Base-by-base conservation (phyloP, 2,888 invertebrate species). In the Capitulum mitella region DNA sequence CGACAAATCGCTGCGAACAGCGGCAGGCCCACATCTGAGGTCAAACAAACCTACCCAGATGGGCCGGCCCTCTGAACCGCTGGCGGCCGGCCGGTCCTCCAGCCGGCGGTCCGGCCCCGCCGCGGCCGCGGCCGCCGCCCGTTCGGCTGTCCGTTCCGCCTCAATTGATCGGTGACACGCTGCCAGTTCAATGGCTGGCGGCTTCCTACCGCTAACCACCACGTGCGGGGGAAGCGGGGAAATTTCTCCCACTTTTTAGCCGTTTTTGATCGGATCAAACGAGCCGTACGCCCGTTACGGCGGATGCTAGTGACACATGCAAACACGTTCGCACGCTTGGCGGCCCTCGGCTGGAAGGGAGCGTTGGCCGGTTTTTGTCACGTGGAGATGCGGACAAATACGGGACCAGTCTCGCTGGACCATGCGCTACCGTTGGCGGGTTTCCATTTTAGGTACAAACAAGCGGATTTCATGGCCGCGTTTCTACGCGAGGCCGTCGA, bases 241-340 rank as follows among this genome's bases (percentile, higher is more conserved):
- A 61, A 32, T 34, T 64, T 64, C 64, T 2, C 14, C 34, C 64
- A 19, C 64, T 64, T 64, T 64, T 64, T 64, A 32, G 19, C 19
- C 64, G 64, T 19, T 19, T 64, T 64, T 34, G 64, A 64, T 64
- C 26, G 34, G 64, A 64, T 64, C 64, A 64, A 64, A 64, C 32
- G 64, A 14, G 26, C 61, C 61, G 61, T 5, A 19, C 64, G 2
- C 5, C 32, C 3, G 64, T 19, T 10, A 34, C 32, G 34, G 34
- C 32, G 64, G 64, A 64, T 34, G 64, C 16, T 16, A 34, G 64
- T 64, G 64, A 64, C 64, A 34, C 34, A 34, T 12, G 34, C 34
- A 64, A 64, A 64, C 64, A 64, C 34, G 34, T 5, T 19, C 34
- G 64, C 34, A 51, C 51, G 12, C 34, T 16, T 34, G 32, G 34